Conservation (phyloP, 2,797 vertebrate species). For the Hirundo rustica region DNA sequence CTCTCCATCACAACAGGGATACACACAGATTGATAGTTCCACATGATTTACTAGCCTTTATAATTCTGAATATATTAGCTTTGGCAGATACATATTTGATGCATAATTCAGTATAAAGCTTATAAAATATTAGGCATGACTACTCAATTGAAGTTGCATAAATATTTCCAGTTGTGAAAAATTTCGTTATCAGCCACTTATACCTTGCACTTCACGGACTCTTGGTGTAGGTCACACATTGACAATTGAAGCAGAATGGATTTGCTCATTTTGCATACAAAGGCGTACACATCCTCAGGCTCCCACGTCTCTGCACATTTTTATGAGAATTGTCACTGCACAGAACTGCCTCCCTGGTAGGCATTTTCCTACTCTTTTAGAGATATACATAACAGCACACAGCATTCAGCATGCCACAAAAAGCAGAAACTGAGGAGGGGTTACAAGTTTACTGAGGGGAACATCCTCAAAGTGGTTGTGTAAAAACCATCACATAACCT, state of each 20-base stretch:
- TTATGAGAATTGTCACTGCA: not conserved
- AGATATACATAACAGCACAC: not conserved
- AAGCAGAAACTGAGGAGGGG: not conserved
- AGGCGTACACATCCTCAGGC: fast-evolving
- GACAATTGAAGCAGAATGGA: not conserved
- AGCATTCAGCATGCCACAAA: not conserved
- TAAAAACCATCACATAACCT: not conserved
- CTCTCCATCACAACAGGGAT: not conserved
- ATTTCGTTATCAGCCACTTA: not conserved
- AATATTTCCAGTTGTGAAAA: slow-evolving; percentile 19
- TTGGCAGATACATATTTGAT: not conserved
- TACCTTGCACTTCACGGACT: not conserved
- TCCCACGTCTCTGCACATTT: not conserved
- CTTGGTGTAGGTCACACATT: not conserved
- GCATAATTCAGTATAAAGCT: not conserved
- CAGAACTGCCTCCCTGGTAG: not conserved
- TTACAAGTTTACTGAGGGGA: not conserved
- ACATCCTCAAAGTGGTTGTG: fast-evolving
- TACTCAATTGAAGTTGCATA: not conserved
- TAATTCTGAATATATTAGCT: not conserved
- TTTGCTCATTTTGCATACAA: not conserved
- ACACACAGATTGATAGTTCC: not conserved
- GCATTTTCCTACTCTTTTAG: not conserved
- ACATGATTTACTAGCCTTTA: not conserved
- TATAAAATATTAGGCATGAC: not conserved